Percentiles rank a stretch among this genome's conserved stretches.
phyloP scores from a whole-genome alignment of 1,140 invertebrate species.

The Drosophila bipectinata region DNA sequence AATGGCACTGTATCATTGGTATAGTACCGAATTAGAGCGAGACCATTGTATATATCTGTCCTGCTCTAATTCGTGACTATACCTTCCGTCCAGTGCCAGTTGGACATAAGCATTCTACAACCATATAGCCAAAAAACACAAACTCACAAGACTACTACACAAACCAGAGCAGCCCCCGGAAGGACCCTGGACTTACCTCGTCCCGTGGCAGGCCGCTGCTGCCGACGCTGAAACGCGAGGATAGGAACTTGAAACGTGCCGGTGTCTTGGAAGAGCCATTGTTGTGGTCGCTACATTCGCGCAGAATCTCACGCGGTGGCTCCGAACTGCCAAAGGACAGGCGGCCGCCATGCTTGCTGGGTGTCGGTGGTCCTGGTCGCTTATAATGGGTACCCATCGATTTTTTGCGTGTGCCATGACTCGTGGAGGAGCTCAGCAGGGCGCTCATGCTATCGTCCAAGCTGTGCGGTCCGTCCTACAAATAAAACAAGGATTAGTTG shows the following conservation, averaged over 20 bases:
- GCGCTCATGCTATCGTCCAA: conserved; percentile 87
- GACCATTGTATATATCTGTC: not conserved
- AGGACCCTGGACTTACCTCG: conserved; percentile 46
- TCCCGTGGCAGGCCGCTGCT: conserved; percentile 53
- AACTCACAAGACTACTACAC: conserved; percentile 19
- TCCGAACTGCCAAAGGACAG: conserved; percentile 85
- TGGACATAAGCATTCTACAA: conserved; percentile 1
- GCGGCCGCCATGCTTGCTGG: conserved; percentile 91
- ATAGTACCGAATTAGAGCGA: too few species aligned
- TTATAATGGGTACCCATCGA: conserved; percentile 89
- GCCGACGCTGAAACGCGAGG: conserved; percentile 76
- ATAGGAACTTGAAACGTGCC: conserved; percentile 74
- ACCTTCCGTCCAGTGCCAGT: not conserved
- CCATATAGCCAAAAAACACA: conserved; percentile 35
- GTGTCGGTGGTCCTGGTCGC: conserved; percentile 92
- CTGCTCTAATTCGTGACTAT: not conserved
- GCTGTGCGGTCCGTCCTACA: conserved; percentile 85
- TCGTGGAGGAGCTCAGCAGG: conserved; percentile 84
- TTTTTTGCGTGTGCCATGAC: conserved; percentile 84
- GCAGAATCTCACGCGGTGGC: conserved; percentile 68
- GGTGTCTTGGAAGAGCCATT: conserved; percentile 64
- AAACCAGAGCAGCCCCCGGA: not conserved
- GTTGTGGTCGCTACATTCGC: conserved; percentile 56
- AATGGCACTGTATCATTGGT: not conserved
- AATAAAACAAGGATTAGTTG: not conserved